These are phyloP conservation scores for Dipus sagitta DNA, from an alignment of 2,797 vertebrate species.

Conservation along the genomic window DNA sequence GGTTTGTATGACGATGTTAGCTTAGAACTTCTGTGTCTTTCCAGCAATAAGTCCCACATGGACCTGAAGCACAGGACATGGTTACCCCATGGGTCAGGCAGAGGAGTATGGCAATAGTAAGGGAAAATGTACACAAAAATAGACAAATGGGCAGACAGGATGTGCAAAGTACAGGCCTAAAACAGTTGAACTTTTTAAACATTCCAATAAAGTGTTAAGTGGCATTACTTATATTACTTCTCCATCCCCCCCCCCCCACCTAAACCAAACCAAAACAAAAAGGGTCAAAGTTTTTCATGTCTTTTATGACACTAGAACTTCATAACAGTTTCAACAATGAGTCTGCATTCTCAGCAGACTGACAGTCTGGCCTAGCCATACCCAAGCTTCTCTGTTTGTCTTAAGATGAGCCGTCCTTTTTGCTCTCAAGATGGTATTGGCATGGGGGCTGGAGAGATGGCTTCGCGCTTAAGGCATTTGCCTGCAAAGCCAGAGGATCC, in stretches of 20 bases:
- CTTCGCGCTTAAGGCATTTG: too few species aligned
- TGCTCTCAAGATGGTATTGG: neutral
- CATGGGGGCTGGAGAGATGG: neutral
- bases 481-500: too few species aligned
- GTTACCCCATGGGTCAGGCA: neutral
- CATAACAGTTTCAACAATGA: neutral
- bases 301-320: slow-evolving; percentile 34
- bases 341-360: slow-evolving; percentile 17
- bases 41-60: neutral
- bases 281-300: neutral
- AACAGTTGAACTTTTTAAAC: neutral
- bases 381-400: slow-evolving; percentile 17
- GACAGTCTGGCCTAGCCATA: neutral
- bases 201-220: neutral
- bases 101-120: neutral
- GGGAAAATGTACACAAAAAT: neutral
- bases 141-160: neutral
- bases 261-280: neutral
- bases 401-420: neutral
- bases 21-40: neutral
- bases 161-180: neutral
- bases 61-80: neutral
- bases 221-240: neutral
- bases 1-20: neutral
- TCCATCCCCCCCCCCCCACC: neutral